These are phyloP conservation scores for Chloebia gouldiae DNA, from an alignment of 2,113 vertebrate species.

Conservation along the genomic window DNA sequence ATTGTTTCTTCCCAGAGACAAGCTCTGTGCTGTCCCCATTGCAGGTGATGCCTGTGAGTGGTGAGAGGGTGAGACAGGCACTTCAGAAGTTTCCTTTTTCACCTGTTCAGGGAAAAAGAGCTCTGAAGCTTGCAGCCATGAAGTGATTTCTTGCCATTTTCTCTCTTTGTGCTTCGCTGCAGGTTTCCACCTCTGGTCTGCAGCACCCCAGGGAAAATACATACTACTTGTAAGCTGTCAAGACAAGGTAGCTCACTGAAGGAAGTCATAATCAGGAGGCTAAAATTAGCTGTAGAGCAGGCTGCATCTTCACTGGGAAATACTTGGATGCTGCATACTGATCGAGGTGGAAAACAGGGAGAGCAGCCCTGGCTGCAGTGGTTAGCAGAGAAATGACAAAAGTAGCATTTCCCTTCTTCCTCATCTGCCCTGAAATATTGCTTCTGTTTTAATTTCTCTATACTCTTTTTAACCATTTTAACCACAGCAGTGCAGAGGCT, in stretches of 20 bases:
- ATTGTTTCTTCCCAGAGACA: constrained; percentile 30
- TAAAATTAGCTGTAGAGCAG: background rate
- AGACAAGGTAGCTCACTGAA: constrained; percentile 30
- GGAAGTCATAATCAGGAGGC: constrained; percentile 21
- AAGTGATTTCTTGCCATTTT: constrained; percentile 37
- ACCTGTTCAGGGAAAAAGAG: background rate
- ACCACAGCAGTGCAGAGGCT: background rate
- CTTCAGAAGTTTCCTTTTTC: constrained; percentile 22
- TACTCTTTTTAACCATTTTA: background rate
- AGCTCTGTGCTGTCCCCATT: background rate
- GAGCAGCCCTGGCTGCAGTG: background rate
- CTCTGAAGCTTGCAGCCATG: background rate
- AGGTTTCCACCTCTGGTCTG: constrained; percentile 34
- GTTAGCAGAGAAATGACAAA: background rate
- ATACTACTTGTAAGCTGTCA: constrained; percentile 9
- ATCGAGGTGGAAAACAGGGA: background rate
- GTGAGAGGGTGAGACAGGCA: background rate
- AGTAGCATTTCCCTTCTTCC: background rate
- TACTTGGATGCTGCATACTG: background rate
- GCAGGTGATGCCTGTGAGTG: background rate
- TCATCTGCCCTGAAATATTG: background rate
- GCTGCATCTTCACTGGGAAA: constrained; percentile 9
- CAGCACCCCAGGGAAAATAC: constrained; percentile 34
- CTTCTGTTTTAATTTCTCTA: background rate
- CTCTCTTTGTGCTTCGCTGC: constrained; percentile 16